These are phyloP conservation scores for Acinonyx jubatus DNA, from an alignment of 2,113 vertebrate genomes.

Conservation along the genomic window DNA sequence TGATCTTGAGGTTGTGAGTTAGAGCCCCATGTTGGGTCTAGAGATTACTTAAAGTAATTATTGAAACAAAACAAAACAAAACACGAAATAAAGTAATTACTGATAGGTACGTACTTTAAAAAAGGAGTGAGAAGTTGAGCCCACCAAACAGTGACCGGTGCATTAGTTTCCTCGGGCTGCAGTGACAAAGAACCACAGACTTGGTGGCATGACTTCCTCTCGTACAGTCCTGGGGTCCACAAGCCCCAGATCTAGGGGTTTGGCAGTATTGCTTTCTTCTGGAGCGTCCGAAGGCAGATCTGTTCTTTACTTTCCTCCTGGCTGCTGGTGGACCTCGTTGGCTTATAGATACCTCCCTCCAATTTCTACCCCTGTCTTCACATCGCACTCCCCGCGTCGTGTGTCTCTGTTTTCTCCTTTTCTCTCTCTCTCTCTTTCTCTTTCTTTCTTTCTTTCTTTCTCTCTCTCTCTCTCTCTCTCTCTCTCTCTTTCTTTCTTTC, in stretches of 20 bases:
- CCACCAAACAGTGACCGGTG: neutral
- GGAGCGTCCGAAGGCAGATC: neutral
- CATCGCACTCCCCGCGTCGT: accelerated
- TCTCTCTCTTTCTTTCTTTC: too few species aligned
- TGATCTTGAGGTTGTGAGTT: too few species aligned
- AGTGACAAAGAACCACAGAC: neutral
- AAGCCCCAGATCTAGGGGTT: neutral
- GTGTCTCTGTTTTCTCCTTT: neutral
- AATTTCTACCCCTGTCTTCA: neutral
- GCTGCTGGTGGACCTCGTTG: neutral
- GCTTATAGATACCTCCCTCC: neutral
- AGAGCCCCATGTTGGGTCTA: too few species aligned
- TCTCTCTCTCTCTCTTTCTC: neutral
- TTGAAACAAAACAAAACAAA: too few species aligned
- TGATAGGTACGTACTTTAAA: too few species aligned
- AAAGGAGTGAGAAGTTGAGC: neutral
- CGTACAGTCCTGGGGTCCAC: neutral
- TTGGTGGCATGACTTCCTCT: neutral
- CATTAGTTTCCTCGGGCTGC: neutral
- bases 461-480: accelerated
- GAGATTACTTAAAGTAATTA: too few species aligned
- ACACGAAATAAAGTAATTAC: too few species aligned
- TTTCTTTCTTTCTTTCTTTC: too few species aligned
- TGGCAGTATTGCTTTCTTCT: neutral
- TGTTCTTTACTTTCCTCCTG: neutral